These are phyloP conservation scores for Ryuthela nishihirai DNA, from an alignment of 2,888 invertebrate species.

Conservation along the genomic window DNA sequence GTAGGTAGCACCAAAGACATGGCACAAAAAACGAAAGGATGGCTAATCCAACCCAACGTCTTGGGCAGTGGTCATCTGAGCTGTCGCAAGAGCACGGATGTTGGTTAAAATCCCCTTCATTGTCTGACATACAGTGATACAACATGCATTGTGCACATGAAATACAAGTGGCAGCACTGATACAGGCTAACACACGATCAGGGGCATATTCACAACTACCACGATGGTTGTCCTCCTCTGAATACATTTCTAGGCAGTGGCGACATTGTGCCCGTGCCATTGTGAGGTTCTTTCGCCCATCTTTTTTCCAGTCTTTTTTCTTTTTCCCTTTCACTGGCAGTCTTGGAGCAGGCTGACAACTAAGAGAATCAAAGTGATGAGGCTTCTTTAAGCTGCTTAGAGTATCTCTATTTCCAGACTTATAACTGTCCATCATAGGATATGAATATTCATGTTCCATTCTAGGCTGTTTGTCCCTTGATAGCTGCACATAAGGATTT, in stretches of 20 bases:
- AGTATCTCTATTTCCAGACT: conserved; percentile 30
- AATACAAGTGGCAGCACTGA: conserved; percentile 78
- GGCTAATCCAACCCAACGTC: conserved; percentile 81
- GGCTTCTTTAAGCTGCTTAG: conserved; percentile 18
- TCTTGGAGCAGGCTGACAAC: conserved; percentile 27
- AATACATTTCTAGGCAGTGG: conserved; percentile 60
- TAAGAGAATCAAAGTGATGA: conserved; percentile 17
- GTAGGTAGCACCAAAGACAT: conserved; percentile 90
- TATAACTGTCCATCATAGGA: conserved; percentile 60
- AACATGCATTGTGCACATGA: conserved; percentile 83
- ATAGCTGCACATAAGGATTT: conserved; percentile 79
- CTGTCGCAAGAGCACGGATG: conserved; percentile 75
- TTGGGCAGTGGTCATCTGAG: conserved; percentile 51
- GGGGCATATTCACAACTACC: conserved; percentile 73
- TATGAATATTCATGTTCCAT: conserved; percentile 84
- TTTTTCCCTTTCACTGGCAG: conserved; percentile 40
- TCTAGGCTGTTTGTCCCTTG: conserved; percentile 48
- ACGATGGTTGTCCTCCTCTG: conserved; percentile 76
- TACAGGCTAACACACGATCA: conserved; percentile 72
- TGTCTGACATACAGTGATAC: conserved; percentile 89
- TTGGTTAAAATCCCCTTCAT: conserved; percentile 79
- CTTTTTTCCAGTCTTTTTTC: conserved; percentile 43
- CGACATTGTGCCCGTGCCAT: conserved; percentile 51
- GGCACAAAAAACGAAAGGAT: conserved; percentile 83
- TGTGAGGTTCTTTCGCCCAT: conserved; percentile 32